Percentiles rank a stretch among this genome's conserved stretches.
phyloP scores from a whole-genome alignment of 2,113 vertebrate genomes.

The Tamias sibiricus region DNA sequence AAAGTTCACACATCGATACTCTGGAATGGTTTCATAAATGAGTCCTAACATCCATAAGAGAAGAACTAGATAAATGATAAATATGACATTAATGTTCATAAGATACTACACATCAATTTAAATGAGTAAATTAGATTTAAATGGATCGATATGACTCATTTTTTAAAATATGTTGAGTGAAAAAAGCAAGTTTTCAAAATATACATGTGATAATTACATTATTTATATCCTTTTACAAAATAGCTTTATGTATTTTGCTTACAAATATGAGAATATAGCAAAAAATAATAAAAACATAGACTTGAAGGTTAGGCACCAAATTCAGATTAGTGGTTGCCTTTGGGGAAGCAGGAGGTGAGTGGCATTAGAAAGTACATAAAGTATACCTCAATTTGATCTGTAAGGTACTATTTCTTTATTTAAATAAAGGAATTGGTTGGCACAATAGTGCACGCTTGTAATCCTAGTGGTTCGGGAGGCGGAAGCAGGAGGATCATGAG shows the following conservation, averaged over 20 bases:
- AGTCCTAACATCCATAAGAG: background rate
- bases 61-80: background rate
- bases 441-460: no score
- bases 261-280: background rate
- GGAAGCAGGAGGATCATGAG: no score
- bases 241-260: background rate
- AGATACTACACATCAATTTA: background rate
- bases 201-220: background rate
- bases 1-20: background rate
- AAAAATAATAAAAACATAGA: background rate
- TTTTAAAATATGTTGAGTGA: background rate
- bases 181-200: slow-evolving; percentile 20
- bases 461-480: no score
- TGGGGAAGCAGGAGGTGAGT: background rate
- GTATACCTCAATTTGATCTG: background rate
- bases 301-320: background rate
- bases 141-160: background rate
- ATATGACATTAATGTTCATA: background rate
- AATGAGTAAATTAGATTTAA: slow-evolving; percentile 23
- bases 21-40: background rate
- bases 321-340: background rate
- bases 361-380: background rate
- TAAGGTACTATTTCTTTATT: background rate
- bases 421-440: background rate
- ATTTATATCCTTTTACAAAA: background rate